phyloP scores from a whole-genome alignment of 2,113 vertebrate species.

The Ctenomys sociabilis region DNA sequence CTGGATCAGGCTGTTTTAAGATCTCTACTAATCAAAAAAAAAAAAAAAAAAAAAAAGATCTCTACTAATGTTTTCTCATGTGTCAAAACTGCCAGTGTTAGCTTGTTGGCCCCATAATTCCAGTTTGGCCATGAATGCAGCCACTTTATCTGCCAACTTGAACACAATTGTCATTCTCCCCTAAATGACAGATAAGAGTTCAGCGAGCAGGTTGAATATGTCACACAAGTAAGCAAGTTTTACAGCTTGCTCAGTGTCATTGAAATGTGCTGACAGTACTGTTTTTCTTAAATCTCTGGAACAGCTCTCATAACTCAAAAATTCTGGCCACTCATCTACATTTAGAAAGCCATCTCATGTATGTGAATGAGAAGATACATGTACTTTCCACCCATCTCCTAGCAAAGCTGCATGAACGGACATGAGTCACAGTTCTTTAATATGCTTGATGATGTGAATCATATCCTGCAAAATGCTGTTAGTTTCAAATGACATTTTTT shows the following conservation, averaged over 20 bases:
- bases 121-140: background rate
- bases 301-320: background rate
- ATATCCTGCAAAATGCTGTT: background rate
- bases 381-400: background rate
- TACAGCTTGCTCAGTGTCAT: background rate
- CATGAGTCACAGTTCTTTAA: background rate
- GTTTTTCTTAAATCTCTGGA: background rate
- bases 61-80: background rate
- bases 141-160: background rate
- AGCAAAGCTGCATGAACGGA: background rate
- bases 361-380: background rate
- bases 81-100: background rate
- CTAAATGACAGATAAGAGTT: background rate
- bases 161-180: background rate
- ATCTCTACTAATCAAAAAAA: background rate
- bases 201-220: background rate
- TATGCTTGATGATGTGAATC: background rate
- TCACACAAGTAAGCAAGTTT: background rate
- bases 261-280: background rate
- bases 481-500: background rate
- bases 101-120: background rate
- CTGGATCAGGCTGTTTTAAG: background rate
- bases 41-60: too few relatives aligned
- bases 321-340: background rate
- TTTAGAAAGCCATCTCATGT: background rate